Percentiles rank a stretch among this genome's conserved stretches.
phyloP scores from a whole-genome alignment of 2,797 vertebrate genomes.

The Pangasius krempfi region DNA sequence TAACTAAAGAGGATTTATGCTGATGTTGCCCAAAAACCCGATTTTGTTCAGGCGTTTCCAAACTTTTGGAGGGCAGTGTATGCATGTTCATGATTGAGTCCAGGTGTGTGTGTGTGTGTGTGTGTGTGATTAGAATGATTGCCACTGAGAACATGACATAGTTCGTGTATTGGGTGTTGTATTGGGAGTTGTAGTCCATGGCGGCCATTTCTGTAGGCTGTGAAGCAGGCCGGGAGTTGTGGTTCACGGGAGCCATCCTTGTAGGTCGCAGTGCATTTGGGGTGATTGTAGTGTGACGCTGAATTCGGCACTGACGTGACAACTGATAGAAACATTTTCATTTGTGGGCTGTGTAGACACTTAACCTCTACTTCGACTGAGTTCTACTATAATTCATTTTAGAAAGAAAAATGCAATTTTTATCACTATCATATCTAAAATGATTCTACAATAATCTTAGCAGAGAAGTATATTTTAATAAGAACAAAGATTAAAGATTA shows the following conservation, averaged over 20 bases:
- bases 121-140: neutral
- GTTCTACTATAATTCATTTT: neutral
- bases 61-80: too few species aligned
- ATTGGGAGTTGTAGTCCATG: neutral
- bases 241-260: neutral
- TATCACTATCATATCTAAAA: neutral
- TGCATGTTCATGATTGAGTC: neutral
- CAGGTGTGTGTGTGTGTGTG: neutral
- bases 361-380: neutral
- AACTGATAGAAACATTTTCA: too few species aligned
- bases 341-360: neutral
- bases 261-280: neutral
- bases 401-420: too few species aligned
- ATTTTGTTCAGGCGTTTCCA: too few species aligned
- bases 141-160: neutral
- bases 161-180: neutral
- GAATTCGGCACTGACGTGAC: too few species aligned
- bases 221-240: too few species aligned
- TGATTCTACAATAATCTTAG: neutral
- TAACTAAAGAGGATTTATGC: too few species aligned
- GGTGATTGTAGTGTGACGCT: too few species aligned
- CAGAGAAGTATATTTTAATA: neutral
- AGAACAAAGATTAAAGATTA: neutral
- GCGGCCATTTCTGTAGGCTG: neutral
- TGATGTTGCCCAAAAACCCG: too few species aligned